These are phyloP conservation scores for Macrotis lagotis DNA, from an alignment of 2,113 vertebrate genomes.

Conservation along the genomic window DNA sequence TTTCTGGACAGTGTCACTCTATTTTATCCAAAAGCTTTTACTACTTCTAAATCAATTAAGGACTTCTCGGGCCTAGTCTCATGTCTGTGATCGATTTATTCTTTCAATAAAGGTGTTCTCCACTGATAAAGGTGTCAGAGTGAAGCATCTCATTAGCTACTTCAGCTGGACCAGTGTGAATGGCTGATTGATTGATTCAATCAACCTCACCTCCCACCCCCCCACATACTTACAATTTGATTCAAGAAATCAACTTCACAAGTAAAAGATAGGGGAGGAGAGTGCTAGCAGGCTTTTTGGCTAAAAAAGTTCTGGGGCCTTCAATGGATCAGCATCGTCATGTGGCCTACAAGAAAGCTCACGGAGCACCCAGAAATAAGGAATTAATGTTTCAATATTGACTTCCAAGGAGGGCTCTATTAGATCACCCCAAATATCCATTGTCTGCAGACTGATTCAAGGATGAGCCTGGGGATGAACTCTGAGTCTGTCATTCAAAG, in stretches of 20 bases:
- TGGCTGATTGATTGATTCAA: not conserved
- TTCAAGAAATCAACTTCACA: not conserved
- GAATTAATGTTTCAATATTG: not conserved
- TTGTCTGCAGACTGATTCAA: not conserved
- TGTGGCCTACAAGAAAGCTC: not conserved
- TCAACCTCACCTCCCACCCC: not conserved
- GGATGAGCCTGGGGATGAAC: not conserved
- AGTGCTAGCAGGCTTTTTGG: not conserved
- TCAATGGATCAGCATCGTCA: not conserved
- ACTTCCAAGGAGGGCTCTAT: not conserved
- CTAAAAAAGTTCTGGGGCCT: not conserved
- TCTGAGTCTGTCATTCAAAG: not conserved
- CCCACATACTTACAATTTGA: not conserved
- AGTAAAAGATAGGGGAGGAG: not conserved
- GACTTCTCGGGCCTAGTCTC: not conserved
- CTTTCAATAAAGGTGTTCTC: not conserved
- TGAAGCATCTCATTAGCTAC: not conserved
- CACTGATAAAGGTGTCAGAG: not conserved
- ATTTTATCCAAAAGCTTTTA: not conserved
- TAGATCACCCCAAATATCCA: not conserved
- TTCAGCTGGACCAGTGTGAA: not conserved
- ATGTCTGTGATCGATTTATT: not conserved
- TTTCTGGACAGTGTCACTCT: not conserved
- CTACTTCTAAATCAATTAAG: not conserved
- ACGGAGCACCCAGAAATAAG: not conserved